These are phyloP conservation scores for Pecten maximus DNA, from an alignment of 2,888 invertebrate genomes.

Conservation along the genomic window DNA sequence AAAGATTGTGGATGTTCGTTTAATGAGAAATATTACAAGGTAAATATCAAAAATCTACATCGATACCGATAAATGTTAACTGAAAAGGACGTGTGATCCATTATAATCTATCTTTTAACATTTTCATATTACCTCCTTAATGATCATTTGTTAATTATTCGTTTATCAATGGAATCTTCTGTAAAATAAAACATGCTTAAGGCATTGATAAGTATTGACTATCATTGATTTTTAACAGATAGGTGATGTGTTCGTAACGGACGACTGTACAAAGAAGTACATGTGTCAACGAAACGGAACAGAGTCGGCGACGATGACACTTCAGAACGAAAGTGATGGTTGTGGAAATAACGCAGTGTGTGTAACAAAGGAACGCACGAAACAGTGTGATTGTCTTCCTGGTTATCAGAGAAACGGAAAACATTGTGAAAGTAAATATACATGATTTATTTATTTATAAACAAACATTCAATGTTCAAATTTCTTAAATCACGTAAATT, in stretches of 20 bases:
- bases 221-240: not conserved
- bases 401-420: conserved; percentile 38
- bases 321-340: not conserved
- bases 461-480: too few relatives aligned
- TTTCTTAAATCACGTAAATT: too few relatives aligned
- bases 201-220: too few relatives aligned
- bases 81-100: too few relatives aligned
- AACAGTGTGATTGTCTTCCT: conserved; percentile 36
- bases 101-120: too few relatives aligned
- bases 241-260: not conserved
- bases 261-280: not conserved
- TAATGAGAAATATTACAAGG: not conserved
- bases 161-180: too few relatives aligned
- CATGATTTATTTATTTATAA: too few relatives aligned
- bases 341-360: conserved; percentile 38
- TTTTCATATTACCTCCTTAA: too few relatives aligned
- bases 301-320: not conserved
- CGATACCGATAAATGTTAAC: too few relatives aligned
- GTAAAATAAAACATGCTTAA: too few relatives aligned
- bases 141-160: too few relatives aligned
- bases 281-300: not conserved
- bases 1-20: conserved; percentile 12
- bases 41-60: too few relatives aligned
- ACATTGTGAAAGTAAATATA: conserved; percentile 33
- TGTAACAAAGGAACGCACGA: conserved; percentile 31